phyloP scores from a whole-genome alignment of 2,797 vertebrate species.

The Tinamus major region DNA sequence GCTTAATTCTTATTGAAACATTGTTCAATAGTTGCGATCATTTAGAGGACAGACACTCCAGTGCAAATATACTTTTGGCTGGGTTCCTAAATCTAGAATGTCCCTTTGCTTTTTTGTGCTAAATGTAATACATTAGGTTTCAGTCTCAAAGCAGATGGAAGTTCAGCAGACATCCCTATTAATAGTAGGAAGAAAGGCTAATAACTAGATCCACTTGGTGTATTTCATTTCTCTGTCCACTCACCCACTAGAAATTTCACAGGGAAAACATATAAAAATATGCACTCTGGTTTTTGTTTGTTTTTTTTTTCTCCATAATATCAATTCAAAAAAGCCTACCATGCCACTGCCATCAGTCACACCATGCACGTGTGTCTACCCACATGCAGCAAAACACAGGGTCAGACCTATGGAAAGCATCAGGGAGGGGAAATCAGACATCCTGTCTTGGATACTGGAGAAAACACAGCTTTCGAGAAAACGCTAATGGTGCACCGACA shows the following conservation, averaged over 20 bases:
- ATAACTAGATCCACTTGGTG: not conserved
- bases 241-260: not conserved
- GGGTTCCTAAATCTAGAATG: conserved; percentile 25
- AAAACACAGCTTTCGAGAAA: not conserved
- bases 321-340: not conserved
- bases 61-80: conserved; percentile 17
- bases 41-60: not conserved
- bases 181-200: conserved; percentile 51
- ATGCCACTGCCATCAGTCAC: not conserved
- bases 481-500: conserved; percentile 3
- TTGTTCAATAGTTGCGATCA: not conserved
- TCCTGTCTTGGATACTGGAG: not conserved
- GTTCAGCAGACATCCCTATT: conserved; percentile 19
- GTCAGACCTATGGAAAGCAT: not conserved
- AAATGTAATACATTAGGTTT: not conserved
- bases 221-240: not conserved
- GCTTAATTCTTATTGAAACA: conserved; percentile 22
- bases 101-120: not conserved
- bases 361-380: not conserved
- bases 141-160: conserved; percentile 17
- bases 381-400: not conserved
- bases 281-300: accelerated
- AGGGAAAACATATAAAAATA: not conserved
- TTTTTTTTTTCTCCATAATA: not conserved
- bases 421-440: not conserved